Base-by-base conservation (phyloP, 2,888 invertebrate species). In the Parnassius orleans region DNA sequence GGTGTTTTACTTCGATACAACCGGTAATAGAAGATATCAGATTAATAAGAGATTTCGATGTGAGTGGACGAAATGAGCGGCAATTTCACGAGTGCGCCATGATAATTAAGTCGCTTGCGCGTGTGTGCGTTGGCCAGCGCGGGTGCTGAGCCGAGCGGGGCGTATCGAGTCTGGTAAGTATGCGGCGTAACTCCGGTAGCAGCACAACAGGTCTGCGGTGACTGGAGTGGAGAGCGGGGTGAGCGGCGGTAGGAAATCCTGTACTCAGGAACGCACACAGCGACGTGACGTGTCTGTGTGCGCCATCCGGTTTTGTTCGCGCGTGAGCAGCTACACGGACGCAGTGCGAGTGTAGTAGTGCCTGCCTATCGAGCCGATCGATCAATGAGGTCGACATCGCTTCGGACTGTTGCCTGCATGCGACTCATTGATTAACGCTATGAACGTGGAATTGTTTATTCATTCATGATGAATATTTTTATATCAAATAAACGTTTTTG, bases 161-260 rank as follows among this genome's bases (percentile, higher is more conserved):
- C 87, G 87, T 86, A 88, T 86, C 89, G 81, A 86, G 86, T 87
- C 89, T 86, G 89, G 90, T 90, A 91, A 90, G 87, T 90, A 91
- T 89, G 90, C 90, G 87, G 91, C 90, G 91, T 91, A 91, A 91
- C 90, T 90, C 91, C 90, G 86, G 91, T 91, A 91, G 91, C 91
- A 79, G 84, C 84, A 85, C 86, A 91, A 90, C 90, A 90, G 90
- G 90, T 90, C 90, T 81, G 92, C 86, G 53, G 50, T 60, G 69
- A 19, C 63, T 64, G 70, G 53, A 56, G 70, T 24, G 65, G 66
- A 63, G 65, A 47, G 57, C 62, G 71, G 66, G 79, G 72, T 78
- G 86, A 79, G 85, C 86, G 85, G 85, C 86, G 85, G 89, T 87
- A 88, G 88, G 90, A 89, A 88, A 87, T 87, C 87, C 87, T 89